Base-by-base conservation (phyloP, 2,113 vertebrate species). In the Zingel zingel region DNA sequence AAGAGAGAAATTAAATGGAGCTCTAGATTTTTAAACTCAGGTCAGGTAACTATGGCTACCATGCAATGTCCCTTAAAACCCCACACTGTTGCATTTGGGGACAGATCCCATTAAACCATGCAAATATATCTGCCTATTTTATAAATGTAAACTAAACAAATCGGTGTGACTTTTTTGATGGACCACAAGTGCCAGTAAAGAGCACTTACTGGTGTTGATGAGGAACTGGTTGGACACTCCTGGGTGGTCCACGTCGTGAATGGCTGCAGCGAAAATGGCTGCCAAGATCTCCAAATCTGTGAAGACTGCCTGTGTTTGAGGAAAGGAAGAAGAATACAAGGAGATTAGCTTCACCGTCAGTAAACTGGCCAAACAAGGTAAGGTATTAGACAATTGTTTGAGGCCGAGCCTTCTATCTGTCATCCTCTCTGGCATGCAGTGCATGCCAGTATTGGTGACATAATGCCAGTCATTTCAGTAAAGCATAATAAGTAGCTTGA, bases 171-270 rank as follows among this genome's bases (percentile, higher is more conserved):
- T 21, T 39, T 56, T 67, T 23, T 53, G 4, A 56, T 10, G 18
- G 63, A 58, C 12, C 8, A 10, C 13, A 68, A 73, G 14, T 21
- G 14, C 33, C 45, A 27, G 47, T 27, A 16, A 75, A 51, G 51
- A 21, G 53, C 25, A 95, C 98, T 95, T 90, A 99, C 98, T 99
- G 85, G 98, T 99, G 89, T 99, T 99, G 93, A 99, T 99, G 76
- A 99, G 97, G 88, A 99, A 99, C 82, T 99, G 98, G 94, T 99
- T 99, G 91, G 98, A 97, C 93, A 99, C 98, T 82, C 98, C 98
- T 0, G 98, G 98, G 90, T 99, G 98, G 94, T 99, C 98, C 77
- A 99, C 98, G 13, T 99, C 98, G 10, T 99, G 98, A 91, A 99
- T 99, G 1, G 98, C 98, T 64, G 98, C 97, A 2, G 98, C 98